A percentile compares a stretch with the other conserved stretches of the same genome.
These are phyloP conservation scores for Passer montanus DNA, from an alignment of 2,113 vertebrate genomes.

Conservation along the genomic window DNA sequence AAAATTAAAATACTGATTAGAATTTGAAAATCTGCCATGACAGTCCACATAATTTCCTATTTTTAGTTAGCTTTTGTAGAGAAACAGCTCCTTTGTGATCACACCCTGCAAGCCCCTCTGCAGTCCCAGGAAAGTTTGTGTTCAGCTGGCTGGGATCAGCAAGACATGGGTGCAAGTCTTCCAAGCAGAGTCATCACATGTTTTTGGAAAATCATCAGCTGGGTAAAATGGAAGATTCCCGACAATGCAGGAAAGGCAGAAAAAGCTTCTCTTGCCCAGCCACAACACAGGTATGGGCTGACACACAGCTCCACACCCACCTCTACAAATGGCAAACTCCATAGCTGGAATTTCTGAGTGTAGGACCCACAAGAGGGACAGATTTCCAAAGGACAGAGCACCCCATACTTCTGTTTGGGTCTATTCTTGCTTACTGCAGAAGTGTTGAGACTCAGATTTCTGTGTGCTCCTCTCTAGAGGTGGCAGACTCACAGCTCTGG, in stretches of 20 bases:
- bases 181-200: background rate
- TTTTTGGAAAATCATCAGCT: background rate
- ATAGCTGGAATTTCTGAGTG: background rate
- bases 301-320: background rate
- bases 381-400: background rate
- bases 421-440: background rate
- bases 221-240: background rate
- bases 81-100: background rate
- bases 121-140: background rate
- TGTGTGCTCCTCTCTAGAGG: background rate
- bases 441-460: background rate
- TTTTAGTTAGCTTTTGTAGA: background rate
- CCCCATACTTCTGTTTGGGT: background rate
- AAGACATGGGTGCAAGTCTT: background rate
- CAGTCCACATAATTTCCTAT: background rate
- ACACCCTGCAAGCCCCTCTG: background rate
- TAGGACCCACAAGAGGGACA: background rate
- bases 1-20: background rate
- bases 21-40: slow-evolving; percentile 1
- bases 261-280: background rate
- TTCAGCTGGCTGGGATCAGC: background rate
- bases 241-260: background rate
- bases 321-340: background rate
- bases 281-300: accelerated
- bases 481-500: background rate